Percentiles rank a stretch among this genome's conserved stretches.
Evolutionary conservation across 2,113 vertebrate species (phyloP).

Genomic region (Myiagra hebetior): DNA sequence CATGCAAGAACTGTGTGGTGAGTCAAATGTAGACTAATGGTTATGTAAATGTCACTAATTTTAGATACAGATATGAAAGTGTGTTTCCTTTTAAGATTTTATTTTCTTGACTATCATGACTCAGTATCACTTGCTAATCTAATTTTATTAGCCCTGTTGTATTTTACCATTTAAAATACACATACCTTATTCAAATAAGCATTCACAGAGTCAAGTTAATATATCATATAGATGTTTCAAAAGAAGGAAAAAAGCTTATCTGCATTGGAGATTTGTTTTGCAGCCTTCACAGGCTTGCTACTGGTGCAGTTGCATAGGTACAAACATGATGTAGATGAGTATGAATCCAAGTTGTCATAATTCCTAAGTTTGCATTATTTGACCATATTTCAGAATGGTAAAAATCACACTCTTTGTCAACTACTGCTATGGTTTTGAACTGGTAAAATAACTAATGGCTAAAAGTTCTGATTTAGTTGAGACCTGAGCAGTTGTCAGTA

Average conservation of each 20-base stretch:
- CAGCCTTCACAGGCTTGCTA: background rate
- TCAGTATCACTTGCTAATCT: constrained; percentile 63
- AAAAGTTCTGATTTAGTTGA: background rate
- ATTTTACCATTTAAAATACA: constrained; percentile 20
- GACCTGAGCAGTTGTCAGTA: background rate
- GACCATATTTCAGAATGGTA: background rate
- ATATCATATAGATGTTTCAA: background rate
- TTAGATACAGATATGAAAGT: constrained; percentile 64
- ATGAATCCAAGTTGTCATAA: background rate
- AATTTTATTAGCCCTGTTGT: constrained; percentile 31
- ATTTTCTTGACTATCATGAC: constrained; percentile 58
- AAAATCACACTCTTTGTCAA: background rate
- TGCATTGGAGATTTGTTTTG: background rate
- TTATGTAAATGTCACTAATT: constrained; percentile 70
- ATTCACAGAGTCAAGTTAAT: background rate
- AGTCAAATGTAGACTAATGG: constrained; percentile 66
- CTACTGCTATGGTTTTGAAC: background rate
- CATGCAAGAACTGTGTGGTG: constrained; percentile 40
- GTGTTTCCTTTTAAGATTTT: constrained; percentile 63
- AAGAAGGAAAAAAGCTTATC: background rate
- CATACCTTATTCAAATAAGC: background rate
- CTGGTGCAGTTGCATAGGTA: background rate
- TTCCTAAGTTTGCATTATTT: background rate
- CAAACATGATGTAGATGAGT: background rate
- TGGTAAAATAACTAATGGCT: background rate